Evolutionary conservation across 2,888 invertebrate species (phyloP), one percentile per base, ranked within the genome.

Genomic region (Cotesia congregata): DNA sequence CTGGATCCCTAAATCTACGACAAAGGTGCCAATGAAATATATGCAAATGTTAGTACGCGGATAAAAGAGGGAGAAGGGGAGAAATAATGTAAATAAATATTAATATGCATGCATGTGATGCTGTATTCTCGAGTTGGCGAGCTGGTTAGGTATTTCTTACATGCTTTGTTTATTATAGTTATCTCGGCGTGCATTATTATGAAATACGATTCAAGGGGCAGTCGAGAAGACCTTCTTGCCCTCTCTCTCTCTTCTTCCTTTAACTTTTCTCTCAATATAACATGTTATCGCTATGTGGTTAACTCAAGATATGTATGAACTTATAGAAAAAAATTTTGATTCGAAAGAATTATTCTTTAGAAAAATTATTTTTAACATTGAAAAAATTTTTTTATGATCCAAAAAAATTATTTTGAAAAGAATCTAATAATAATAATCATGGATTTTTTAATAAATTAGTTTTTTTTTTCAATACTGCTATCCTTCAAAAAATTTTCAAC

Each of bases 131-230:
- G 40, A 77, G 77, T 79, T 69, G 12, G 50, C 50, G 12, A 76
- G 73, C 80, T 81, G 86, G 30, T 30, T 30, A 30, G 30, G 86
- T 86, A 87, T 87, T 88, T 87, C 88, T 89, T 88, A 86, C 86
- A 83, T 83, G 84, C 82, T 83, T 87, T 86, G 85, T 86, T 87
- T 85, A 85, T 85, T 84, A 84, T 83, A 83, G 80, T 81, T 75
- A 77, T 81, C 81, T 82, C 81, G 80, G 79, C 80, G 81, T 80
- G 81, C 85, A 84, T 86, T 87, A 86, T 87, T 86, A 82, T 85
- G 85, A 87, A 86, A 85, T 85, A 87, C 84, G 86, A 87, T 87
- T 87, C 86, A 84, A 82, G 82, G 80, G 80, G 81, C 80, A 82
- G 77, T 82, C 81, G 79, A 77, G 77, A 77, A 65, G 65, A 65